Evolutionary conservation across 2,888 invertebrate species (phyloP).

Genomic region (Cylloceria caligata): DNA sequence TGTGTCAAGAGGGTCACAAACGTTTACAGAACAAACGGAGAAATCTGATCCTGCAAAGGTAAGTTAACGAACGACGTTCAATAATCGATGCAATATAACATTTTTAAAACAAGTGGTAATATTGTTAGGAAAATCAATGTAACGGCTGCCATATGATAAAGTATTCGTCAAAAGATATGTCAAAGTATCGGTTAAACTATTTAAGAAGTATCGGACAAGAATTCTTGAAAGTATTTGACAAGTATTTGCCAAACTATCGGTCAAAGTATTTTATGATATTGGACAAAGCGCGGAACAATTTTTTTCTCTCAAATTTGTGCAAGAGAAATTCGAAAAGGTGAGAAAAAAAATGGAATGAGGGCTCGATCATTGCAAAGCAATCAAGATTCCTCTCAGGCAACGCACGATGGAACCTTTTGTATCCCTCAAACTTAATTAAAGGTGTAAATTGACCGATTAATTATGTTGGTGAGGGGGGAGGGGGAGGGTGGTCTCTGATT

Average conservation of each 20-base stretch:
- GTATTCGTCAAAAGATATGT: too few species aligned
- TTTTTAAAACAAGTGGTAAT: too few species aligned
- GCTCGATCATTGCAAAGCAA: slow-evolving; percentile 2
- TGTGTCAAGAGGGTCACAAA: slow-evolving; percentile 79
- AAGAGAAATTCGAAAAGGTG: neutral
- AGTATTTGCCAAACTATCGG: neutral
- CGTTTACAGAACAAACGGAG: slow-evolving; percentile 78
- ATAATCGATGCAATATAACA: neutral
- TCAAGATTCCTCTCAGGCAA: neutral
- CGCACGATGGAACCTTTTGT: slow-evolving; percentile 8
- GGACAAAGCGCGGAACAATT: neutral
- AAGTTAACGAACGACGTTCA: slow-evolving; percentile 57
- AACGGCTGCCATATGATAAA: too few species aligned
- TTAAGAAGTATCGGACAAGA: too few species aligned
- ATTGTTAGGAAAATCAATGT: too few species aligned
- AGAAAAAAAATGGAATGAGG: neutral
- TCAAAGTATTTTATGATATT: neutral
- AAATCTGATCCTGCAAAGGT: slow-evolving; percentile 83
- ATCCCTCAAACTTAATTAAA: slow-evolving; percentile 62
- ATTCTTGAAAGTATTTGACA: neutral
- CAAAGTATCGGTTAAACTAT: neutral
- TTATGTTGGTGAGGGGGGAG: slow-evolving; percentile 54
- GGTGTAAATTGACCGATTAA: slow-evolving; percentile 68
- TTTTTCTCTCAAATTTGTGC: neutral
- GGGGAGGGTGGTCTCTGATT: slow-evolving; percentile 50